Percentiles rank a stretch among this genome's conserved stretches.
Evolutionary conservation across 2,113 vertebrate genomes (phyloP).

Genomic region (Xerus inauris): DNA sequence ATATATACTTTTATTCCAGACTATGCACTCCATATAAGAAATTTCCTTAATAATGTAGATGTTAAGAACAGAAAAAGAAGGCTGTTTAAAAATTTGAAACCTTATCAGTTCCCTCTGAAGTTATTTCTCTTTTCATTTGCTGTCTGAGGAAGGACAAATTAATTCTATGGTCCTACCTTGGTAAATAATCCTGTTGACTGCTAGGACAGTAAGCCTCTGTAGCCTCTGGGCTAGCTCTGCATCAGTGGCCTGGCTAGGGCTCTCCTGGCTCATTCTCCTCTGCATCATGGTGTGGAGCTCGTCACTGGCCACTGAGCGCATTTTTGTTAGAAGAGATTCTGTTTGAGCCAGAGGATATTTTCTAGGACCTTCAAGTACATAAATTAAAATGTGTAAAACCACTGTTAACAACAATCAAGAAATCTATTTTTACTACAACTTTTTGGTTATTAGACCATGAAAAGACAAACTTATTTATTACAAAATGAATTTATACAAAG

Average conservation of each 20-base stretch:
- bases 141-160: not conserved
- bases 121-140: not conserved
- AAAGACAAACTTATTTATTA: conserved; percentile 40
- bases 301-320: conserved; percentile 96
- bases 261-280: conserved; percentile 96
- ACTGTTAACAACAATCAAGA: not conserved
- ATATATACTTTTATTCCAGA: not conserved
- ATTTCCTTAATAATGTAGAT: not conserved
- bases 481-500: conserved; percentile 41
- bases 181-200: conserved; percentile 96
- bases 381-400: conserved; percentile 49
- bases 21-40: conserved; percentile 8
- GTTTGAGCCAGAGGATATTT: conserved; percentile 92
- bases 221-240: conserved; percentile 94
- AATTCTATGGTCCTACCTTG: conserved; percentile 86
- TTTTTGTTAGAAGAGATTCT: conserved; percentile 93
- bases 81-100: not conserved
- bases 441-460: conserved; percentile 36
- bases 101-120: not conserved
- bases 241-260: conserved; percentile 93
- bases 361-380: conserved; percentile 87
- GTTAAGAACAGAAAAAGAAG: not conserved
- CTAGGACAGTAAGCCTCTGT: conserved; percentile 93
- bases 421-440: not conserved
- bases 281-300: conserved; percentile 97